Conservation (phyloP, 1,140 invertebrate species). For the Pseudomyrmex flavicornis region DNA sequence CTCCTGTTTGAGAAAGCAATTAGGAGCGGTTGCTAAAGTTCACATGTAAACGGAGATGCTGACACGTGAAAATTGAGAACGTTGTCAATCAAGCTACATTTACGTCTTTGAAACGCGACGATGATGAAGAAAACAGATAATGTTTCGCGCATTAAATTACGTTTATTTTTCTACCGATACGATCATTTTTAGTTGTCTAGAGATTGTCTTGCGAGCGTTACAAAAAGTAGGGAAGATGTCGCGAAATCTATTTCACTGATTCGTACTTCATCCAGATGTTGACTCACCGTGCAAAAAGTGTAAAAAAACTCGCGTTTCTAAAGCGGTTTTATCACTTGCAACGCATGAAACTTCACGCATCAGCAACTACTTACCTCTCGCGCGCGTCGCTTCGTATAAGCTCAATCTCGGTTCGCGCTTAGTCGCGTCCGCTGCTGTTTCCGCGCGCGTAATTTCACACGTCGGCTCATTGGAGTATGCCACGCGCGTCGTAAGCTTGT, state of each 20-base stretch:
- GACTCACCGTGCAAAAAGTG: conserved; percentile 7
- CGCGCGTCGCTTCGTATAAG: background rate
- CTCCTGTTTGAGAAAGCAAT: no score
- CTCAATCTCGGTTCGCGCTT: conserved; percentile 13
- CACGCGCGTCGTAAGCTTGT: background rate
- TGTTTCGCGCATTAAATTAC: no score
- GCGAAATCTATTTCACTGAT: background rate
- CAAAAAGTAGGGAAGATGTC: background rate
- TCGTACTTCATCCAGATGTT: background rate
- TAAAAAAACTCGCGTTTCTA: background rate
- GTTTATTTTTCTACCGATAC: no score
- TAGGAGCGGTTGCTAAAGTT: no score
- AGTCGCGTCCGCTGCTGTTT: background rate
- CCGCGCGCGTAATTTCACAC: conserved; percentile 31
- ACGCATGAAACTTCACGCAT: conserved; percentile 17
- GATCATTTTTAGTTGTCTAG: no score
- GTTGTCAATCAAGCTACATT: no score
- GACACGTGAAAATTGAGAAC: no score
- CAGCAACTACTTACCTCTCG: background rate
- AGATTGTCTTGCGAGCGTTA: no score
- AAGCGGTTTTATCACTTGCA: conserved; percentile 16
- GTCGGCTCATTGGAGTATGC: conserved; percentile 15
- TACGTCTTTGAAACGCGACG: no score
- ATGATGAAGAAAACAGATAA: no score
- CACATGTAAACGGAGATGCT: no score